Percentiles rank a stretch among this genome's conserved stretches.
Conservation (phyloP, 2,113 vertebrate genomes). For the Chrysemys picta region DNA sequence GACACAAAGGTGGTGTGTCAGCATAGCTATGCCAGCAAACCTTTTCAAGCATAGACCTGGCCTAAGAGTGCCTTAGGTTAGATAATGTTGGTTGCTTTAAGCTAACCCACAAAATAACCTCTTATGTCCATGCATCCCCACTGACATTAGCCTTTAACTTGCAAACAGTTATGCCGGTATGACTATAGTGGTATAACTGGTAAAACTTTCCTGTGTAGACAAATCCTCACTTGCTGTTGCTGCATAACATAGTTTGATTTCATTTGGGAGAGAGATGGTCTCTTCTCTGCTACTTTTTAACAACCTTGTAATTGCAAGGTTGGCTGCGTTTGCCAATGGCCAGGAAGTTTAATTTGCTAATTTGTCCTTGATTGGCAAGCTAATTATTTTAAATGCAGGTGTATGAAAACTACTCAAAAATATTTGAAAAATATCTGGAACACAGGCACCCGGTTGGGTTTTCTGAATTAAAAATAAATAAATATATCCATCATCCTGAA, state of each 20-base stretch:
- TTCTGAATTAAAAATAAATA: neutral
- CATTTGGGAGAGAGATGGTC: neutral
- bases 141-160: no score
- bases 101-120: neutral
- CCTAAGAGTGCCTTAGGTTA: neutral
- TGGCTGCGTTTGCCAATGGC: constrained; percentile 22
- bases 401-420: neutral
- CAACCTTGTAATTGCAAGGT: neutral
- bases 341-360: constrained; percentile 52
- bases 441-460: neutral
- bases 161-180: neutral
- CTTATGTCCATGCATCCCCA: neutral
- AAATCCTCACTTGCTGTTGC: neutral
- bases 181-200: neutral
- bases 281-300: neutral
- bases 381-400: constrained; percentile 22
- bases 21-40: neutral
- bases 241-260: neutral
- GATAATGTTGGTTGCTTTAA: neutral
- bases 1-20: neutral
- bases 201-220: neutral
- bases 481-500: neutral
- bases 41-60: neutral
- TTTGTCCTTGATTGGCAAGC: constrained; percentile 55
- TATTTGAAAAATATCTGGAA: neutral